These are phyloP conservation scores for Corythornis leucogaster DNA, from an alignment of 2,797 vertebrate species.

Conservation along the genomic window DNA sequence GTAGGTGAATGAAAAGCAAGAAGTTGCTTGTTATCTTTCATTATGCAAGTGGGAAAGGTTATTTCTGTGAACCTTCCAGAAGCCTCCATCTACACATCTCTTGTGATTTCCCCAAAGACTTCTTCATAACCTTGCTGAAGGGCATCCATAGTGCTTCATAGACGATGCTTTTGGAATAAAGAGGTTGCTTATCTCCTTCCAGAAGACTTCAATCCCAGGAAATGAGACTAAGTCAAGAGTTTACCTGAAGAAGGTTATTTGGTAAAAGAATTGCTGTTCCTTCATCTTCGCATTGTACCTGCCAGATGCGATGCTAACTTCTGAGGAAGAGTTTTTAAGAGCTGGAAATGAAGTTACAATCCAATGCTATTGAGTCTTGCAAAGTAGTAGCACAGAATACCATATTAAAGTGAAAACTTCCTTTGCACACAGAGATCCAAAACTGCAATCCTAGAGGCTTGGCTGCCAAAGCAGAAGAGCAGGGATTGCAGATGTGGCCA, in stretches of 20 bases:
- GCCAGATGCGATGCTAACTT: neutral
- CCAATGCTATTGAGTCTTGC: neutral
- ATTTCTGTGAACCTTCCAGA: conserved; percentile 12
- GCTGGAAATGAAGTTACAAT: neutral
- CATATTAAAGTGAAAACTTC: neutral
- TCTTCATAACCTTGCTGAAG: neutral
- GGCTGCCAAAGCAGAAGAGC: neutral
- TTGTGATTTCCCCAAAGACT: neutral
- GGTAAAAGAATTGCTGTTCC: neutral
- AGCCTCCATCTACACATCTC: neutral
- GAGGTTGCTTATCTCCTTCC: neutral
- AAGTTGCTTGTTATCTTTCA: neutral
- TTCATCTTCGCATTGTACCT: neutral
- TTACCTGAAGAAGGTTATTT: neutral
- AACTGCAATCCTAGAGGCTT: neutral
- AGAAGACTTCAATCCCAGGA: neutral
- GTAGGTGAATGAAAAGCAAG: neutral
- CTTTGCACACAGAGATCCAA: neutral
- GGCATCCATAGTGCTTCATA: neutral
- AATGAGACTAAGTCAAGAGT: neutral
- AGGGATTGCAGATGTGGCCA: neutral
- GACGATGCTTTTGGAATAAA: neutral
- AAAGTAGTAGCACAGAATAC: neutral
- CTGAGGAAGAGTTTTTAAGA: neutral
- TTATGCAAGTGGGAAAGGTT: neutral